Conservation (phyloP, 2,888 invertebrate species). For the Trimorus sp. region DNA sequence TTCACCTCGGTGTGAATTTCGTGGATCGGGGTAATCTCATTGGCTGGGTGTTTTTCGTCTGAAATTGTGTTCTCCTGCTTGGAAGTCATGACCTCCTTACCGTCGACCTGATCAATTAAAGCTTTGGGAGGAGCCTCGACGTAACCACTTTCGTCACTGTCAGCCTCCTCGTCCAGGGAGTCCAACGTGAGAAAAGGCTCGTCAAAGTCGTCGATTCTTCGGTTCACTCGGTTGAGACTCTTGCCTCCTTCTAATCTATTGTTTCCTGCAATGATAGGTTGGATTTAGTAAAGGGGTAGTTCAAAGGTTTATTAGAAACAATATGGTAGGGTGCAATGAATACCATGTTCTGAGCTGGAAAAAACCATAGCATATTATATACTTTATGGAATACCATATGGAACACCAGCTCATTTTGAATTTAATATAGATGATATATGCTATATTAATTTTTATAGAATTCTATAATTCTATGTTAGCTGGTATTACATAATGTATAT, state of each 20-base stretch:
- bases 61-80: slow-evolving; percentile 24
- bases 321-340: no score
- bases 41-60: slow-evolving; percentile 19
- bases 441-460: no score
- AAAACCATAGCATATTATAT: no score
- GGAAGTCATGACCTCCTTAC: slow-evolving; percentile 40
- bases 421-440: no score
- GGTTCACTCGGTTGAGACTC: slow-evolving; percentile 46
- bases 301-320: no score
- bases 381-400: no score
- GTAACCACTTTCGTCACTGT: slow-evolving; percentile 95
- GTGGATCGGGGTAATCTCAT: slow-evolving; percentile 32
- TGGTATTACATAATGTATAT: no score
- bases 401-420: no score
- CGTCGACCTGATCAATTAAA: slow-evolving; percentile 57
- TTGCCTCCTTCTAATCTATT: slow-evolving; percentile 54
- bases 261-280: slow-evolving; percentile 52
- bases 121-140: slow-evolving; percentile 85
- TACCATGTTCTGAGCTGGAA: no score
- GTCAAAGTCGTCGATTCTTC: slow-evolving; percentile 76
- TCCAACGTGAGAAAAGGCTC: slow-evolving; percentile 80
- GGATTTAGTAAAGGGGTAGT: no score
- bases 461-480: no score
- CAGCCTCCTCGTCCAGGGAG: slow-evolving; percentile 86
- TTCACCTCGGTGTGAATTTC: slow-evolving; percentile 25